A percentile compares a stretch with the other conserved stretches of the same genome.
Evolutionary conservation across 2,797 vertebrate species (phyloP).

Genomic region (Syngnathus rostellatus): DNA sequence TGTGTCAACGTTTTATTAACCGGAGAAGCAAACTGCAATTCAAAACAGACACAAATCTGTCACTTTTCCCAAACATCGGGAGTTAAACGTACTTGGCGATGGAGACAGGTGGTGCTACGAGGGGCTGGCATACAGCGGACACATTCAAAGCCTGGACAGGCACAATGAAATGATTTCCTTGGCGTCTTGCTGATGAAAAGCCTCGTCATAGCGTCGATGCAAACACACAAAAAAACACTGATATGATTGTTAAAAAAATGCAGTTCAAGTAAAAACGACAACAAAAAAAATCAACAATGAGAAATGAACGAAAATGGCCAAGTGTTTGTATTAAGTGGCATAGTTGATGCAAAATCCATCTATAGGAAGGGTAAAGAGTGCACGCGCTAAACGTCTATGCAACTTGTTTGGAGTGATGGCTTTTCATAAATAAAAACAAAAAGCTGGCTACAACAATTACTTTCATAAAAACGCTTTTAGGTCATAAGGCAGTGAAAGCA

Average conservation of each 20-base stretch:
- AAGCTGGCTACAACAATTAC: slow-evolving; percentile 75
- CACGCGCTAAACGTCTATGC: slow-evolving; percentile 52
- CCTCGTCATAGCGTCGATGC: neutral
- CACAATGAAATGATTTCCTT: slow-evolving; percentile 29
- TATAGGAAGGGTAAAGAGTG: slow-evolving; percentile 73
- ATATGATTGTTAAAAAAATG: slow-evolving; percentile 48
- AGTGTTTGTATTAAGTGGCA: slow-evolving; percentile 43
- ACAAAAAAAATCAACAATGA: slow-evolving; percentile 16
- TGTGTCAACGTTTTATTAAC: neutral
- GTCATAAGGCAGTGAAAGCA: slow-evolving; percentile 78
- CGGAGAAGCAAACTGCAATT: slow-evolving; percentile 2
- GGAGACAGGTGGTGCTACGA: neutral
- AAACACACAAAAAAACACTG: slow-evolving; percentile 12
- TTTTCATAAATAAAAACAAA: slow-evolving; percentile 84
- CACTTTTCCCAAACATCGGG: neutral
- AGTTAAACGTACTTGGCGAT: neutral
- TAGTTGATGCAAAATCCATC: slow-evolving; percentile 48
- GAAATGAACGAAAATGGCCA: neutral
- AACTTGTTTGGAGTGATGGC: slow-evolving; percentile 67
- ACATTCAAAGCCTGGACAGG: slow-evolving; percentile 28
- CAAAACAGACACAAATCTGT: neutral
- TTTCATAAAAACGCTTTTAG: slow-evolving; percentile 73
- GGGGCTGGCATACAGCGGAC: neutral
- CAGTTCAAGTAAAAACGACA: slow-evolving; percentile 59
- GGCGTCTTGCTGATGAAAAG: slow-evolving; percentile 8